These are phyloP conservation scores for Diabrotica virgifera DNA, from an alignment of 1,140 invertebrate species.

Conservation along the genomic window DNA sequence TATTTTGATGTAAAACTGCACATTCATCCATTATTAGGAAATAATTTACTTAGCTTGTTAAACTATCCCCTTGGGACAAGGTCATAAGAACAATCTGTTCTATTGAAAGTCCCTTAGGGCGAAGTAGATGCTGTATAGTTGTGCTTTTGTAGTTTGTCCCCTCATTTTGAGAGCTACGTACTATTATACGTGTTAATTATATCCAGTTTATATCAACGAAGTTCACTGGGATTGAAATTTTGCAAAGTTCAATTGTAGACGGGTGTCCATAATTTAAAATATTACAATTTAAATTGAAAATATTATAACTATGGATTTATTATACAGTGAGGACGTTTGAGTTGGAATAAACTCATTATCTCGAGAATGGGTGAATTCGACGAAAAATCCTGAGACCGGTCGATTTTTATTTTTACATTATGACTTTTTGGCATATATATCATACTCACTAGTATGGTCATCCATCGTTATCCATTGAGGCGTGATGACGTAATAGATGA, in stretches of 20 bases:
- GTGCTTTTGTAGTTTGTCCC: constrained; percentile 13
- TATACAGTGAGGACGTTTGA: no score
- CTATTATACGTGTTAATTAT: constrained; percentile 12
- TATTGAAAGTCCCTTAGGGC: constrained; percentile 14
- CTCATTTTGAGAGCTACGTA: background rate
- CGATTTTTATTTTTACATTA: no score
- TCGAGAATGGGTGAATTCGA: no score
- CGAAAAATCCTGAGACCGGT: no score
- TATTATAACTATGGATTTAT: no score
- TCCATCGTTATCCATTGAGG: no score
- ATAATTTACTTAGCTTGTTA: constrained; percentile 12
- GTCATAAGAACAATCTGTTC: constrained; percentile 18
- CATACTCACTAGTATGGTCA: no score
- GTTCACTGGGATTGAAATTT: constrained; percentile 5
- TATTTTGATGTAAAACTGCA: background rate
- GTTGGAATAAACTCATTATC: no score
- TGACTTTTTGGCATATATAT: no score
- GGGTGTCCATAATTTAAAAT: constrained; percentile 17
- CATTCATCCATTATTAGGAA: constrained; percentile 10
- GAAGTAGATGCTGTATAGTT: constrained; percentile 9
- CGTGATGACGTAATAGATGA: no score
- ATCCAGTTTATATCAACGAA: background rate
- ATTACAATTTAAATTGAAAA: no score
- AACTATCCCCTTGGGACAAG: constrained; percentile 11
- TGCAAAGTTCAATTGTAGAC: background rate